Percentiles rank a stretch among this genome's conserved stretches.
Evolutionary conservation across 2,888 invertebrate genomes (phyloP).

Genomic region (Meghimatium bilineatum): DNA sequence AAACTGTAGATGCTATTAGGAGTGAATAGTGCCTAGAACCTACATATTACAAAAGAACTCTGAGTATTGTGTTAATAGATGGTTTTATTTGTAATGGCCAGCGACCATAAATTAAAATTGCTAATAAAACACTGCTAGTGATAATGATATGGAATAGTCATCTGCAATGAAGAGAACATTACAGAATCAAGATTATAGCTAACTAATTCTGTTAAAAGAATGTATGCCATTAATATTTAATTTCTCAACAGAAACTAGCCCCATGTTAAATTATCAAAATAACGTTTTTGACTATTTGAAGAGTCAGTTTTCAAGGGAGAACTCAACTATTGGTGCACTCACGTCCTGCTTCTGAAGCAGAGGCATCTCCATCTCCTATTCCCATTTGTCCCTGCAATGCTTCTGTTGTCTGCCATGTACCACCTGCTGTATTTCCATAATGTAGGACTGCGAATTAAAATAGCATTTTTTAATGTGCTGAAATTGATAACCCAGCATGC

Average conservation of each 20-base stretch:
- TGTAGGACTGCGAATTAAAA: constrained; percentile 43
- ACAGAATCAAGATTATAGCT: too few relatives aligned
- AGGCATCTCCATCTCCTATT: constrained; percentile 46
- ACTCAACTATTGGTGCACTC: constrained; percentile 12
- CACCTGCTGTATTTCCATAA: constrained; percentile 42
- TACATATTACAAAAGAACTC: too few relatives aligned
- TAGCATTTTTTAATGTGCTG: neutral
- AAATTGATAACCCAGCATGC: neutral
- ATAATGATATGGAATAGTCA: too few relatives aligned
- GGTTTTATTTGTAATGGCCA: too few relatives aligned
- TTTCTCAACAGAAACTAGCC: neutral
- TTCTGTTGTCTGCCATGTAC: constrained; percentile 47
- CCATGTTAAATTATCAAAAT: neutral
- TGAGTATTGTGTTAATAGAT: too few relatives aligned
- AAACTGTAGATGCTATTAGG: too few relatives aligned
- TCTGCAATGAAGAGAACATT: too few relatives aligned
- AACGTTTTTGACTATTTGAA: neutral
- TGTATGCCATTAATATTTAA: neutral
- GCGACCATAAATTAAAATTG: too few relatives aligned
- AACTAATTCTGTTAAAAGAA: neutral
- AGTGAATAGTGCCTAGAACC: too few relatives aligned
- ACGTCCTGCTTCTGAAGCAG: constrained; percentile 45
- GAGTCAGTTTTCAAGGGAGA: neutral
- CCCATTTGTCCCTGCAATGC: constrained; percentile 47
- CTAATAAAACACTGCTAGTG: too few relatives aligned